A percentile compares a stretch with the other conserved stretches of the same genome.
Conservation (phyloP, 2,888 invertebrate species). For the Synanthedon vespiformis region DNA sequence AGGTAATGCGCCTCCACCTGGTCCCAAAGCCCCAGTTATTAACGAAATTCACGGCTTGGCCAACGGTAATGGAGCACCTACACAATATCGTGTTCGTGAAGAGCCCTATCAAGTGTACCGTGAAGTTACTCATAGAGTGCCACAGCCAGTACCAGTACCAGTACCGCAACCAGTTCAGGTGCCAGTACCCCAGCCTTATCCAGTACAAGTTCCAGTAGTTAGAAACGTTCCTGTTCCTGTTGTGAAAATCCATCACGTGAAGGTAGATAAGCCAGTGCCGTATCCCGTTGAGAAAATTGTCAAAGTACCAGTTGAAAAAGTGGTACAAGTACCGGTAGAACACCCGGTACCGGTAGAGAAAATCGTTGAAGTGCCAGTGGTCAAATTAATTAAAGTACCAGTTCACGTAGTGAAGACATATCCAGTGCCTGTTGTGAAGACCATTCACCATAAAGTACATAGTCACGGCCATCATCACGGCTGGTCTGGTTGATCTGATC, state of each 20-base stretch:
- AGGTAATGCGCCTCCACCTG: conserved; percentile 33
- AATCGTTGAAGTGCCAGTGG: conserved; percentile 64
- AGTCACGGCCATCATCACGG: conserved; percentile 26
- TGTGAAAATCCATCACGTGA: conserved; percentile 66
- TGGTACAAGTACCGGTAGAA: conserved; percentile 66
- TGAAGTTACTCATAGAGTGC: conserved; percentile 66
- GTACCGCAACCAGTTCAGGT: conserved; percentile 65
- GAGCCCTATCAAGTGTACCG: conserved; percentile 51
- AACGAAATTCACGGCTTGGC: conserved; percentile 53
- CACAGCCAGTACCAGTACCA: conserved; percentile 66
- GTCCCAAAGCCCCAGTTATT: conserved; percentile 49
- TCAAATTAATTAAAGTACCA: conserved; percentile 61
- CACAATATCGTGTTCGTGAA: conserved; percentile 48
- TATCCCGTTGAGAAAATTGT: conserved; percentile 72
- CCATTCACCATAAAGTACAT: conserved; percentile 52
- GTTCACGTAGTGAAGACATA: conserved; percentile 53
- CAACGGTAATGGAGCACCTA: conserved; percentile 50
- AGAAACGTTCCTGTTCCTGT: conserved; percentile 69
- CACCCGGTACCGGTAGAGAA: conserved; percentile 67
- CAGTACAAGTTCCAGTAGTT: conserved; percentile 66
- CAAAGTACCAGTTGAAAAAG: conserved; percentile 67
- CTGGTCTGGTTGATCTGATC: neutral
- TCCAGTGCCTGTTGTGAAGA: conserved; percentile 54
- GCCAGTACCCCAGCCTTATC: conserved; percentile 71
- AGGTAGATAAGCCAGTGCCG: conserved; percentile 70